Base-by-base conservation (phyloP, 2,797 vertebrate genomes). In the Hylomyscus alleni region DNA sequence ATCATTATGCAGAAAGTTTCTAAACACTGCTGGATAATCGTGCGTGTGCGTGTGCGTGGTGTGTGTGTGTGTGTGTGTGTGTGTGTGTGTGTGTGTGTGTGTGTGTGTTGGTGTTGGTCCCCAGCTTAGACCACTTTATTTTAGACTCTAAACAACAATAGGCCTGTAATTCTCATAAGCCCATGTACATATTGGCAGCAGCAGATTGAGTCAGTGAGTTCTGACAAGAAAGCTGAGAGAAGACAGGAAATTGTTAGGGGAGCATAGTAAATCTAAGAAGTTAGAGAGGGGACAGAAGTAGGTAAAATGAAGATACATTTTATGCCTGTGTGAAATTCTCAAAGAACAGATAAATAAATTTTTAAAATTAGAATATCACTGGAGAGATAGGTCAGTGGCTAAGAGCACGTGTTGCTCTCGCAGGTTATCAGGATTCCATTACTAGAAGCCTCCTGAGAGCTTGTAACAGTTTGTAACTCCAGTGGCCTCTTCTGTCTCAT, bases 1-100 rank as follows among this genome's bases (percentile, higher is more conserved):
- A 29, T 58, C 4, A 1, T 1, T 37, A 37, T 13, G 69, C 60
- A 60, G 31, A 67, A 60, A 81, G 37, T 65, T 52, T 40, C 44
- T 69, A 47, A 29, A 73, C 10, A 44, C 34, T 4, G 0, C 3
- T 0, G 81, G 56, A 26, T 58, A 14, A 15, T 82, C 24, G 0
- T n/a, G 13, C 31, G 1, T 76, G 40, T 77, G 44, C 54, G 50
- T 54, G 29, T 78, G 47, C 52, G 76, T 80, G 50, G n/a, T n/a
- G 44, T 80, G 31, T 80, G 77, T 80, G 77, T 78, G 77, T 80
- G 19, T 81, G 24, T 40, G 37, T 83, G 24, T 83, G 37, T 83
- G 56, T 83, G 37, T 44, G 26, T 44, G 24, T 20, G 22, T 15
- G 6, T 26, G 20, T 24, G 2, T 52, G 29, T 34, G 29, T 12